phyloP scores from a whole-genome alignment of 2,888 invertebrate species.

The Drosophila borborema region DNA sequence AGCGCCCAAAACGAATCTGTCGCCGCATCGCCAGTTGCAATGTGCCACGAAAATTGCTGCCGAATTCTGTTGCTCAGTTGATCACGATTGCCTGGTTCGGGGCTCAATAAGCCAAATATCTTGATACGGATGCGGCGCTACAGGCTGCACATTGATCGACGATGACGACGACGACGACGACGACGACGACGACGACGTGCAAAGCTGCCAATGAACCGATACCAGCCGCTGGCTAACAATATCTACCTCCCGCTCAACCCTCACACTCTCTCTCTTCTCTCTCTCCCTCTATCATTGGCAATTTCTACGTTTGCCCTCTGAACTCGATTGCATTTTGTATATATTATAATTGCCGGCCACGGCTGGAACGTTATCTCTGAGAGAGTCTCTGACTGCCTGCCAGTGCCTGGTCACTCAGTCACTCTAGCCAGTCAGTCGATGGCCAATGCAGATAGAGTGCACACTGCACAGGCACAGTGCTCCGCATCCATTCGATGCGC shows the following conservation, averaged over 20 bases:
- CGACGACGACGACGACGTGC: constrained; percentile 56
- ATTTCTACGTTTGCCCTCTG: constrained; percentile 74
- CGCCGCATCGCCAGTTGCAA: constrained; percentile 64
- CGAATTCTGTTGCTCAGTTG: constrained; percentile 60
- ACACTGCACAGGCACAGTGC: constrained; percentile 12
- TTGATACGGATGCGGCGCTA: constrained; percentile 77
- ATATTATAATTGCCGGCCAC: constrained; percentile 75
- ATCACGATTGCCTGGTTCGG: constrained; percentile 69
- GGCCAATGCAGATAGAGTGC: constrained; percentile 40
- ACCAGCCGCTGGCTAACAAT: constrained; percentile 42
- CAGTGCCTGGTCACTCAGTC: constrained; percentile 32
- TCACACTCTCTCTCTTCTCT: neutral
- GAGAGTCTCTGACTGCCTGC: constrained; percentile 6
- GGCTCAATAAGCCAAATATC: constrained; percentile 65
- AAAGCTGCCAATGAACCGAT: constrained; percentile 80
- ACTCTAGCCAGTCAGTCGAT: constrained; percentile 47
- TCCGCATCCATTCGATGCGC: constrained; percentile 56
- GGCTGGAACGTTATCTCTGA: constrained; percentile 26
- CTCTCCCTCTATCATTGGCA: constrained; percentile 10
- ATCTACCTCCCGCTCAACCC: neutral
- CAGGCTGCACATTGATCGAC: constrained; percentile 68
- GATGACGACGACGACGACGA: constrained; percentile 49
- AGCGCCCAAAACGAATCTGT: constrained; percentile 81
- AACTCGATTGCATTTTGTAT: constrained; percentile 70
- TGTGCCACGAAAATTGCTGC: constrained; percentile 58